These are phyloP conservation scores for Phoenoteleia sp. DNA, from an alignment of 2,888 invertebrate genomes.

Conservation along the genomic window DNA sequence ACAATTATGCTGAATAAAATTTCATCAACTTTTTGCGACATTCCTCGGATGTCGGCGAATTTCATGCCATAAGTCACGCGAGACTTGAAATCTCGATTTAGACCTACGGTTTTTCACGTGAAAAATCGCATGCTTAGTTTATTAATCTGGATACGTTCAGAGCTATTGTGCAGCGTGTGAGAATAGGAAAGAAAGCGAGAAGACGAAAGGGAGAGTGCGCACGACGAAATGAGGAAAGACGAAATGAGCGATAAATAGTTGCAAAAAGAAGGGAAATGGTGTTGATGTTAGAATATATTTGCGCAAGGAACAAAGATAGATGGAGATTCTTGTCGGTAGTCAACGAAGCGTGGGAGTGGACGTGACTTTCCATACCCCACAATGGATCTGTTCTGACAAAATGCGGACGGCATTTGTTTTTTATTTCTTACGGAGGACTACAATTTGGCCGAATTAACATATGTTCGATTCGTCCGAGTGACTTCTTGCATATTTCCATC, in stretches of 20 bases:
- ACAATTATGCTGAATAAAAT: conserved; percentile 47
- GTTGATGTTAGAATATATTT: conserved; percentile 57
- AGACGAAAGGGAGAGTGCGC: background rate
- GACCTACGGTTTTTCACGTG: conserved; percentile 36
- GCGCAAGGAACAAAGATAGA: conserved; percentile 63
- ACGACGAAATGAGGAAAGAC: conserved; percentile 16
- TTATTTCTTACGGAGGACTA: too few species aligned
- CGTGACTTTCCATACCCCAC: conserved; percentile 71
- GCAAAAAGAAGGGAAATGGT: conserved; percentile 40
- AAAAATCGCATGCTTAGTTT: conserved; percentile 31
- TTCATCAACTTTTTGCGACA: conserved; percentile 65
- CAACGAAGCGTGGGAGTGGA: conserved; percentile 76
- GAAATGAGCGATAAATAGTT: conserved; percentile 54
- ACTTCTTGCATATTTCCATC: too few species aligned
- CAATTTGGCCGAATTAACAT: too few species aligned
- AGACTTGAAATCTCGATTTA: conserved; percentile 33
- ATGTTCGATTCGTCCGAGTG: too few species aligned
- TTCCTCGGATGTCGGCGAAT: conserved; percentile 35
- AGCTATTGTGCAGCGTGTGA: conserved; percentile 12
- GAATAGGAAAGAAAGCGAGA: conserved; percentile 42
- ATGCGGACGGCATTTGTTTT: background rate
- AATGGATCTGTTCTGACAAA: conserved; percentile 72
- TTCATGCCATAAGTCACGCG: conserved; percentile 46
- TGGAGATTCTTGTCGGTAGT: conserved; percentile 63
- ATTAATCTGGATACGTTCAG: conserved; percentile 10